A percentile compares a stretch with the other conserved stretches of the same genome.
These are phyloP conservation scores for Arenicola marina DNA, from an alignment of 2,888 invertebrate species.

Conservation along the genomic window DNA sequence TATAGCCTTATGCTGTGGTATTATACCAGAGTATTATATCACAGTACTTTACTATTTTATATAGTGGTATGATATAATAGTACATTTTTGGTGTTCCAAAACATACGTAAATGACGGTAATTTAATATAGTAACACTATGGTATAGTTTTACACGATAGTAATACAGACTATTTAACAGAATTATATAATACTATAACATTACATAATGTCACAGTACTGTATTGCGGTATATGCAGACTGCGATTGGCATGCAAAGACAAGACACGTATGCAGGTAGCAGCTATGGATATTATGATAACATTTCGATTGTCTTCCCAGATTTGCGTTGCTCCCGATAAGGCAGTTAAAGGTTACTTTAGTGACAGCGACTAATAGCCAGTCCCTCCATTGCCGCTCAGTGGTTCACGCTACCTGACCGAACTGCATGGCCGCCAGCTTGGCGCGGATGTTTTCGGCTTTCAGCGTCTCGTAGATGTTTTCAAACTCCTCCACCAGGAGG, in stretches of 20 bases:
- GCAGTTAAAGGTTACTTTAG: neutral
- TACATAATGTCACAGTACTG: too few relatives aligned
- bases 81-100: neutral
- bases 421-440: conserved; percentile 29
- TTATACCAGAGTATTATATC: too few relatives aligned
- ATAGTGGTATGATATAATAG: neutral
- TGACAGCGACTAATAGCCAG: too few relatives aligned
- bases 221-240: too few relatives aligned
- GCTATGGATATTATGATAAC: neutral
- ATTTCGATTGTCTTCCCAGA: neutral
- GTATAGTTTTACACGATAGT: too few relatives aligned
- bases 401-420: conserved; percentile 28
- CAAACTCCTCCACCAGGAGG: conserved; percentile 38
- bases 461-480: conserved; percentile 36
- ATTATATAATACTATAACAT: too few relatives aligned
- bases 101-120: neutral
- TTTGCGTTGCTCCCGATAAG: neutral
- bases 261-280: neutral
- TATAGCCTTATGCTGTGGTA: too few relatives aligned
- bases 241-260: neutral
- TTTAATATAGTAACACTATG: too few relatives aligned
- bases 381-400: too few relatives aligned
- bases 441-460: conserved; percentile 32
- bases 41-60: too few relatives aligned
- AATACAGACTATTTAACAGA: too few relatives aligned